Percentiles rank a stretch among this genome's conserved stretches.
Conservation (phyloP, 2,113 vertebrate species). For the Gymnogyps californianus region DNA sequence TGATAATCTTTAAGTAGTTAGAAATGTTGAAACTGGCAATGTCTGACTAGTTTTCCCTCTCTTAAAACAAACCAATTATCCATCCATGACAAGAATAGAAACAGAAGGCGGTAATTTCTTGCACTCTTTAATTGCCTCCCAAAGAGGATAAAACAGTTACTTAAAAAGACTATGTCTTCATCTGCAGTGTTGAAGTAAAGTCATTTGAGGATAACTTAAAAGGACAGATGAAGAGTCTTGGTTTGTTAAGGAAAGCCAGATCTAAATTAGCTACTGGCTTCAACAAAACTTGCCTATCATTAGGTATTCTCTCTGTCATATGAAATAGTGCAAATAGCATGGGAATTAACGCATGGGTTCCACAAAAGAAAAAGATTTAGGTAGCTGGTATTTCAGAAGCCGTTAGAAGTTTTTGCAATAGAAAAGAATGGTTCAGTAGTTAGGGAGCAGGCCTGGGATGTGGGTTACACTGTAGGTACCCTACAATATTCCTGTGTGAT, state of each 20-base stretch:
- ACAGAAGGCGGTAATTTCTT: conserved; percentile 54
- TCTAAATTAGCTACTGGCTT: conserved; percentile 50
- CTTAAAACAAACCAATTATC: conserved; percentile 43
- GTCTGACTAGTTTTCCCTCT: neutral
- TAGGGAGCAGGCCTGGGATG: neutral
- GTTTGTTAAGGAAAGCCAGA: conserved; percentile 34
- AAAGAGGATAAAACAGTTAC: conserved; percentile 43
- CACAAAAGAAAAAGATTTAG: neutral
- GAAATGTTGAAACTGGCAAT: neutral
- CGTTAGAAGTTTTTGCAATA: too few relatives aligned
- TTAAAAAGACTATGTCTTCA: conserved; percentile 35
- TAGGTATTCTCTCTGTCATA: conserved; percentile 41
- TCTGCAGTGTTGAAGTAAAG: conserved; percentile 39
- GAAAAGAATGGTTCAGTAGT: accelerated
- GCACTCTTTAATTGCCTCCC: conserved; percentile 66
- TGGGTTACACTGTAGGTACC: neutral
- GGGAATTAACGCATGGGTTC: neutral
- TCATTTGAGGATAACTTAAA: conserved; percentile 62
- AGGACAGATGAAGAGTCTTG: conserved; percentile 53
- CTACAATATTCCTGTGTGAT: neutral
- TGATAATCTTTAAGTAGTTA: neutral
- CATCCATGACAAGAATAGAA: conserved; percentile 44
- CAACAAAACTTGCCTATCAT: conserved; percentile 13
- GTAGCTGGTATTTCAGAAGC: neutral
- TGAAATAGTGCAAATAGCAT: neutral